Percentiles rank a stretch among this genome's conserved stretches.
phyloP scores from a whole-genome alignment of 1,140 invertebrate species.

The Bactericera cockerelli region DNA sequence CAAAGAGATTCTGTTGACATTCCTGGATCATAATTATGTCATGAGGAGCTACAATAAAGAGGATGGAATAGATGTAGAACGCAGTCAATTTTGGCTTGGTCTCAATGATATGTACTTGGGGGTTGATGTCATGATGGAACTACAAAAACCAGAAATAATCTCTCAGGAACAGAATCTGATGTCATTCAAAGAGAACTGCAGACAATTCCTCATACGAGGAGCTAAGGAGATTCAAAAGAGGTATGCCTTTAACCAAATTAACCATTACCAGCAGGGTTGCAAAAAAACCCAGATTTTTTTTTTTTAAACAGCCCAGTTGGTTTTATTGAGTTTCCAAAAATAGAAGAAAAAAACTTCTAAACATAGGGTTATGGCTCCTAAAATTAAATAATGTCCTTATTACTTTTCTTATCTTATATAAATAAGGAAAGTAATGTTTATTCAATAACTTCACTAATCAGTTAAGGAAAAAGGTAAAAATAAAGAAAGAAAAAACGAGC shows the following conservation, averaged over 20 bases:
- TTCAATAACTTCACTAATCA: no score
- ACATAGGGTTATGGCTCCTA: no score
- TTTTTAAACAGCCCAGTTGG: not conserved
- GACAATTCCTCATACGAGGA: no score
- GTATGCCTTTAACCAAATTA: constrained; percentile 10
- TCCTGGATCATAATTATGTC: constrained; percentile 12
- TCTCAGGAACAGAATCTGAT: constrained; percentile 12
- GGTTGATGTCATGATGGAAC: constrained; percentile 12
- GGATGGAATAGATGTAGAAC: not conserved
- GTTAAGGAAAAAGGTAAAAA: no score
- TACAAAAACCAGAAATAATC: constrained; percentile 13
- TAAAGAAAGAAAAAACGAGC: no score
- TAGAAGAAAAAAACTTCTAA: no score
- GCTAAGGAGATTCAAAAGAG: constrained; percentile 10
- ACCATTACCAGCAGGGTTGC: no score
- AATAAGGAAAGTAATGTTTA: no score
- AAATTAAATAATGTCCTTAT: no score
- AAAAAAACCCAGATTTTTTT: constrained; percentile 9
- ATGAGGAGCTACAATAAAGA: not conserved
- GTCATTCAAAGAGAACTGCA: not conserved
- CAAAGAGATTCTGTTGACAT: constrained; percentile 12
- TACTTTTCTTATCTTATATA: no score
- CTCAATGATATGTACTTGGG: constrained; percentile 15
- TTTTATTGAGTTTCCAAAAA: not conserved
- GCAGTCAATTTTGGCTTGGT: not conserved